A percentile compares a stretch with the other conserved stretches of the same genome.
Evolutionary conservation across 2,113 vertebrate genomes (phyloP).

Genomic region (Bufo bufo): DNA sequence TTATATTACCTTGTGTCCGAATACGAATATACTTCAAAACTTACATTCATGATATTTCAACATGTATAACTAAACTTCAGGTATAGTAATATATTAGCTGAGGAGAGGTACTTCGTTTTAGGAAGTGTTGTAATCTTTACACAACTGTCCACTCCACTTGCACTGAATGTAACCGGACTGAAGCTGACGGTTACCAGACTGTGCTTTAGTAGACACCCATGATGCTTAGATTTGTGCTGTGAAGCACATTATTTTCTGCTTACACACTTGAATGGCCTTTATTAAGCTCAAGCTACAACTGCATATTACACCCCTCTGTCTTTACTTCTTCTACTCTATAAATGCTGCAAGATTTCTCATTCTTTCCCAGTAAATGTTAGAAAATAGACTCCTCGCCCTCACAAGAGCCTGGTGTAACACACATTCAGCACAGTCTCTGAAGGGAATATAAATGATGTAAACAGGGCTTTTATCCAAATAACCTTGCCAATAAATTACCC

Average conservation of each 20-base stretch:
- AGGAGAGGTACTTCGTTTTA: too few relatives aligned
- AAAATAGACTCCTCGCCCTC: background rate
- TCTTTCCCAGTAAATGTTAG: conserved; percentile 24
- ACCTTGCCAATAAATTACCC: conserved; percentile 16
- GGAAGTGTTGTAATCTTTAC: background rate
- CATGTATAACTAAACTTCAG: background rate
- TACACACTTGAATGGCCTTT: conserved; percentile 30
- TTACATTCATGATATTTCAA: background rate
- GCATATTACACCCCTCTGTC: background rate
- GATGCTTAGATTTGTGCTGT: conserved; percentile 30
- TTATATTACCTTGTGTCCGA: too few relatives aligned
- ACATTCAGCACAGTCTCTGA: conserved; percentile 5
- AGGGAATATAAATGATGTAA: conserved; percentile 19
- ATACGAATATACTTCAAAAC: background rate
- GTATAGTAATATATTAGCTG: background rate
- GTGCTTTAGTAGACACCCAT: background rate
- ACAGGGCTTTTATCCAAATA: conserved; percentile 17
- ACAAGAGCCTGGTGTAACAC: background rate
- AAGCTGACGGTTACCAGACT: background rate
- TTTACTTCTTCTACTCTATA: background rate
- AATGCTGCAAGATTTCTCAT: background rate
- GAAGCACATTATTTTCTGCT: conserved; percentile 42
- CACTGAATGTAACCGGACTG: background rate
- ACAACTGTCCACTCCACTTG: background rate
- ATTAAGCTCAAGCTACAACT: background rate